Base-by-base conservation (phyloP, 2,888 invertebrate genomes). In the Amblyjoppa proteus region DNA sequence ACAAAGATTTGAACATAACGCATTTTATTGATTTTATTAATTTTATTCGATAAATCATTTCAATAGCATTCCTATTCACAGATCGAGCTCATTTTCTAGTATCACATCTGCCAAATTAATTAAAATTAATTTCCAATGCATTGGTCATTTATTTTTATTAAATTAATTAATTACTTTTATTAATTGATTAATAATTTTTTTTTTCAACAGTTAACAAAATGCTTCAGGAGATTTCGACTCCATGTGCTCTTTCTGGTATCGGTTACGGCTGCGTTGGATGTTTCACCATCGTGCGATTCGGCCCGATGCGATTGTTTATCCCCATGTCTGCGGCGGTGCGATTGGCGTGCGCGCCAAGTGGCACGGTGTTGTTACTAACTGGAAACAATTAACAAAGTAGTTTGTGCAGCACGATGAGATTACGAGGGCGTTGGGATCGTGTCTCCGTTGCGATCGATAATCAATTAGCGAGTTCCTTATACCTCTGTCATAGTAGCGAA, bases 401-500 rank as follows among this genome's bases (percentile, higher is more conserved):
- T 58, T 41, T 41, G 3, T 5, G 51, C 16, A 51, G 16, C 3
- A n/a, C n/a, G 7, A n/a, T n/a, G 51, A 4, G 31, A 70, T 28
- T 28, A 51, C 51, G 70, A 51, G 31, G 31, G 31, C 49, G 45
- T 28, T 16, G 0, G 0, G 41, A 38, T 20, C 38, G 45, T 25
- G 9, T 25, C 20, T 7, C 5, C 9, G 49, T 16, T 51, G 7
- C 25, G 28, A 68, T 38, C 31, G 51, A 77, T 49, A 38, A 53
- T 51, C 13, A 66, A 71, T 74, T n/a, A 38, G 3, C 13, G 41
- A 9, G 16, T 38, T 16, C n/a, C n/a, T 64, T 34, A 45, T 81
- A 74, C 81, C 81, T n/a, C 16, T 81, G 41, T 84, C 81, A 16
- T 81, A 74, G 13, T 81, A 68, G 41, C 75, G 77, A 69, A 77